Evolutionary conservation across 2,113 vertebrate genomes (phyloP), one percentile per base, ranked within the genome.

Genomic region (Toxotes chatareus): DNA sequence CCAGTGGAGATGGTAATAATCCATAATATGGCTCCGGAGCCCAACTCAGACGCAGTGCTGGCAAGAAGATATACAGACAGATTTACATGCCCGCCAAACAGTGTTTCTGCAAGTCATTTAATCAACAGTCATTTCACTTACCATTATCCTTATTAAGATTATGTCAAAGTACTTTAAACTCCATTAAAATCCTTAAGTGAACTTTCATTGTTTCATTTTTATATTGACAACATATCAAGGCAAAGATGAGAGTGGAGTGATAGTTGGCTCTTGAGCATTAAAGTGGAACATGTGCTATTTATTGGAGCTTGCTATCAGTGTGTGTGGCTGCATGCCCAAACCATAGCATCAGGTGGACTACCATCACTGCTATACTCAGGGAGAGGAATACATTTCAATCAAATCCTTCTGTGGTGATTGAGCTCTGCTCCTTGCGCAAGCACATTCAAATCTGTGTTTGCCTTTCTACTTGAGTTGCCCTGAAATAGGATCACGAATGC

Each of bases 1-100:
- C 80, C 60, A 72, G 55, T 53, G 40, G 61, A 82, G 68, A 83
- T 19, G 36, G 84, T 89, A 81, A 88, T 53, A 69, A 59, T 61
- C 74, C 77, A 55, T 89, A 81, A 92, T 82, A 71, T 38, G 60
- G 67, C 84, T 72, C 88, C 59, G 72, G 87, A 88, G 86, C 66
- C 79, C 49, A 61, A 55, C 77, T 84, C 65, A 78, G 55, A 65
- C 27, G 59, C 59, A 40, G 59, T 51, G 59, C 57, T 86, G 83
- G 72, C 81, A 73, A 74, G 42, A 84, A 66, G 56, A 75, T 83
- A 16, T 31, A 56, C 17, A 77, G 51, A 79, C 34, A 78, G 60
- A 75, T 60, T n/a, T 3, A 81, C 23, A 59, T 10, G 70, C 49
- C 55, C 79, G 77, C 74, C 83, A 86, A 73, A 57, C 53, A 68